These are phyloP conservation scores for Echiichthys vipera DNA, from an alignment of 2,797 vertebrate species.

Conservation along the genomic window DNA sequence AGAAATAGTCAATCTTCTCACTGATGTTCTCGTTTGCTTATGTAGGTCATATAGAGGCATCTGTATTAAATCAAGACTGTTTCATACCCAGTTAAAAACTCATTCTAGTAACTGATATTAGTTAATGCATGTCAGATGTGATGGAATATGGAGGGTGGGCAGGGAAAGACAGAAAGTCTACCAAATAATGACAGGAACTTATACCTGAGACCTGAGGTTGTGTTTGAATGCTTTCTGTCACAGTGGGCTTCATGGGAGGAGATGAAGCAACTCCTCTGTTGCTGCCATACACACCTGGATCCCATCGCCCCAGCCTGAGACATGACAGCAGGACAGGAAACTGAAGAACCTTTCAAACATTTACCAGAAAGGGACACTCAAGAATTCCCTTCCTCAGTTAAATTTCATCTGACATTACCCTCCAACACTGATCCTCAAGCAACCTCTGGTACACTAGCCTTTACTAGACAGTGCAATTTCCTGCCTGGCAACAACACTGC, in stretches of 20 bases:
- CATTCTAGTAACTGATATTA: too few species aligned
- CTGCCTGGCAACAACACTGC: constrained; percentile 30
- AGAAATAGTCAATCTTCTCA: too few species aligned
- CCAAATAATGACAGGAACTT: background rate
- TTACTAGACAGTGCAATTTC: constrained; percentile 11
- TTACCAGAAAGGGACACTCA: constrained; percentile 60
- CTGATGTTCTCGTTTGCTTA: too few species aligned
- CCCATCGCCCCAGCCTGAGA: background rate
- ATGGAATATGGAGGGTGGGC: too few species aligned
- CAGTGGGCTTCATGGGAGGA: background rate
- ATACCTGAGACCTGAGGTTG: background rate
- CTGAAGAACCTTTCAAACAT: constrained; percentile 63
- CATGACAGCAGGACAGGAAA: constrained; percentile 30
- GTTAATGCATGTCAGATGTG: background rate
- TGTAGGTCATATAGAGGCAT: too few species aligned
- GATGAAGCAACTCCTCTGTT: constrained; percentile 6
- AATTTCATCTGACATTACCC: constrained; percentile 59
- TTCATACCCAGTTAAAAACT: too few species aligned
- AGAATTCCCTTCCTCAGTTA: constrained; percentile 48
- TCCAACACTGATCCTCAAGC: constrained; percentile 40
- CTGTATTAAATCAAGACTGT: too few species aligned
- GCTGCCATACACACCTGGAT: constrained; percentile 27
- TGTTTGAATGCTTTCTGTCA: constrained; percentile 17
- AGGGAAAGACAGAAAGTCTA: background rate
- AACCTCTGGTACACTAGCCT: constrained; percentile 24